Conservation (phyloP, 2,888 invertebrate genomes). For the Cephalotes varians region DNA sequence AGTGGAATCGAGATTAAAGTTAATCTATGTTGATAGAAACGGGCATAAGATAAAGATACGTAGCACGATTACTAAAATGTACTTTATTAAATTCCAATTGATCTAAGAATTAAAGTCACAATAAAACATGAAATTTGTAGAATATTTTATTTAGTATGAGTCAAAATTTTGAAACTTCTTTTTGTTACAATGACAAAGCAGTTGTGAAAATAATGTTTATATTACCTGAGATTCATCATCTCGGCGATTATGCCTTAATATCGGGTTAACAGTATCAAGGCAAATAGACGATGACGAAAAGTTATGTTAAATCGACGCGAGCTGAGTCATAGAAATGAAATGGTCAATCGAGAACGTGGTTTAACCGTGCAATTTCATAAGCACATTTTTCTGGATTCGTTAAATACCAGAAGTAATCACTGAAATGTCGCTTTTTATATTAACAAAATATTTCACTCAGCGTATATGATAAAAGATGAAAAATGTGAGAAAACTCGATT, state of each 20-base stretch:
- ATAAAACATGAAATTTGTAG: not conserved
- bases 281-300: not conserved
- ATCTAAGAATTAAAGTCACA: not conserved
- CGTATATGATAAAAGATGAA: too few species aligned
- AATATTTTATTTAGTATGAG: not conserved
- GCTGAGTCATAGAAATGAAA: conserved; percentile 14
- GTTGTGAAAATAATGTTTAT: not conserved
- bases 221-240: not conserved
- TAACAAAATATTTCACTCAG: not conserved
- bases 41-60: not conserved
- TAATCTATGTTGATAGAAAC: too few species aligned
- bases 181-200: not conserved
- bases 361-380: not conserved
- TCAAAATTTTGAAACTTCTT: not conserved
- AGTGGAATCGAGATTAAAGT: too few species aligned
- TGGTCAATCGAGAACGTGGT: not conserved
- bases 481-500: conserved; percentile 13
- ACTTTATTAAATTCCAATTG: not conserved
- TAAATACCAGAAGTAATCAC: conserved; percentile 1
- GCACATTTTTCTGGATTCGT: not conserved
- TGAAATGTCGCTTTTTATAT: not conserved
- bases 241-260: not conserved
- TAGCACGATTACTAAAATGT: not conserved
- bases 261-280: not conserved
- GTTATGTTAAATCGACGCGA: not conserved